These are phyloP conservation scores for Lacerta agilis DNA, from an alignment of 2,797 vertebrate genomes.

Conservation along the genomic window DNA sequence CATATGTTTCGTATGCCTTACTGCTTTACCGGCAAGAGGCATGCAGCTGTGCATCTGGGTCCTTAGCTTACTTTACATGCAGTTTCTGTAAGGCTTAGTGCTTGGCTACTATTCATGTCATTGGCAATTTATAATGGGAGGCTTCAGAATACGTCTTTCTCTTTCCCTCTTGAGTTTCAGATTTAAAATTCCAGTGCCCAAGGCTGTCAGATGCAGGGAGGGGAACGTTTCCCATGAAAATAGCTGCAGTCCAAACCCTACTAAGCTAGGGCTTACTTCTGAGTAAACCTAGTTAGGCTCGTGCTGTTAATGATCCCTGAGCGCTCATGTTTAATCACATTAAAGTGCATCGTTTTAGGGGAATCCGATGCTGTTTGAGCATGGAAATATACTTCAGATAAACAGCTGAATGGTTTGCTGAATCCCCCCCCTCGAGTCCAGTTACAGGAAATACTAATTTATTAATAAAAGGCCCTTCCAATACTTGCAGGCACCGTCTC, in stretches of 20 bases:
- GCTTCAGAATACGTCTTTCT: background rate
- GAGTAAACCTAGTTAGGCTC: too few species aligned
- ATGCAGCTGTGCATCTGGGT: background rate
- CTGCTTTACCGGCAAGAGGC: background rate
- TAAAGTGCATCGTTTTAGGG: conserved; percentile 63
- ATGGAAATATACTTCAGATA: conserved; percentile 67
- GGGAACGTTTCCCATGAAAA: conserved; percentile 43
- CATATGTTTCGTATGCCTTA: background rate
- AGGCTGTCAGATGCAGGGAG: background rate
- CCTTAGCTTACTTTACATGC: background rate
- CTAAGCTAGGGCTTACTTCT: too few species aligned
- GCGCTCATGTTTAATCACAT: conserved; percentile 48
- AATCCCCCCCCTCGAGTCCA: conserved; percentile 61
- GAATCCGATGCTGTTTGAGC: conserved; percentile 51
- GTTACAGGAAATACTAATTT: conserved; percentile 67
- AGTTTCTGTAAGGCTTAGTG: background rate
- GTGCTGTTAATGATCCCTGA: conserved; percentile 60
- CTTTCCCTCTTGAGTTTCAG: too few species aligned
- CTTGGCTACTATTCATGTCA: background rate
- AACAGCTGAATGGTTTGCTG: conserved; percentile 56
- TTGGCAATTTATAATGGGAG: background rate
- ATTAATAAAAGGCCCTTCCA: conserved; percentile 64
- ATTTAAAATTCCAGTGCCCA: background rate
- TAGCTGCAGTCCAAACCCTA: background rate
- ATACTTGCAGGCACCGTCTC: conserved; percentile 43